These are phyloP conservation scores for Habrosyne pyritoides DNA, from an alignment of 2,888 invertebrate species.

Conservation along the genomic window DNA sequence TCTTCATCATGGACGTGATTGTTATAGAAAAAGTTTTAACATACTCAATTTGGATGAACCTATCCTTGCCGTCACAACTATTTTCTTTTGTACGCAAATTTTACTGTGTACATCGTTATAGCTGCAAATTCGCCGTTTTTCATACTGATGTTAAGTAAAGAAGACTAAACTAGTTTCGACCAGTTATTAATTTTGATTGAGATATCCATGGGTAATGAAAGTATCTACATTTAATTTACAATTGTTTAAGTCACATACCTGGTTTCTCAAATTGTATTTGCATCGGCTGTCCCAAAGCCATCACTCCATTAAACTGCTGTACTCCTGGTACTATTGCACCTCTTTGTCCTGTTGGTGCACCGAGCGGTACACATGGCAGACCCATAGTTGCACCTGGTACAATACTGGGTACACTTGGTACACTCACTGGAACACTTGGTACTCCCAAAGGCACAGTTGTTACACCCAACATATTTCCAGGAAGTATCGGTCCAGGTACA, in stretches of 20 bases:
- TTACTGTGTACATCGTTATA: too few relatives aligned
- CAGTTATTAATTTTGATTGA: too few relatives aligned
- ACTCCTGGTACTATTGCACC: neutral
- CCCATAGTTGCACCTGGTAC: neutral
- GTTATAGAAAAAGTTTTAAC: too few relatives aligned
- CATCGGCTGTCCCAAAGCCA: conserved; percentile 12
- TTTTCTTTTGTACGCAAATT: too few relatives aligned
- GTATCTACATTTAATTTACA: too few relatives aligned
- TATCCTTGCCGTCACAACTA: too few relatives aligned
- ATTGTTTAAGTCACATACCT: conserved; percentile 11
- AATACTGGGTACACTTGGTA: neutral
- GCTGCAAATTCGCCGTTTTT: too few relatives aligned
- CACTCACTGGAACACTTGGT: neutral
- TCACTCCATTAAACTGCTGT: neutral
- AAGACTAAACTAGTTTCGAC: too few relatives aligned
- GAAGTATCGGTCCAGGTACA: neutral
- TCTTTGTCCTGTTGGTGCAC: neutral
- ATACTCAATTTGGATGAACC: too few relatives aligned
- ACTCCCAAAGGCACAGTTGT: neutral
- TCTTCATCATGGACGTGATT: too few relatives aligned
- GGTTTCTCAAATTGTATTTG: conserved; percentile 31
- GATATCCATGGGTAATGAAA: too few relatives aligned
- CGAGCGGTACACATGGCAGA: neutral
- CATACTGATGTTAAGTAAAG: too few relatives aligned
- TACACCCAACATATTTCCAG: neutral